A percentile compares a stretch with the other conserved stretches of the same genome.
Evolutionary conservation across 1,140 invertebrate species (phyloP).

Genomic region (Sycophila sp.): DNA sequence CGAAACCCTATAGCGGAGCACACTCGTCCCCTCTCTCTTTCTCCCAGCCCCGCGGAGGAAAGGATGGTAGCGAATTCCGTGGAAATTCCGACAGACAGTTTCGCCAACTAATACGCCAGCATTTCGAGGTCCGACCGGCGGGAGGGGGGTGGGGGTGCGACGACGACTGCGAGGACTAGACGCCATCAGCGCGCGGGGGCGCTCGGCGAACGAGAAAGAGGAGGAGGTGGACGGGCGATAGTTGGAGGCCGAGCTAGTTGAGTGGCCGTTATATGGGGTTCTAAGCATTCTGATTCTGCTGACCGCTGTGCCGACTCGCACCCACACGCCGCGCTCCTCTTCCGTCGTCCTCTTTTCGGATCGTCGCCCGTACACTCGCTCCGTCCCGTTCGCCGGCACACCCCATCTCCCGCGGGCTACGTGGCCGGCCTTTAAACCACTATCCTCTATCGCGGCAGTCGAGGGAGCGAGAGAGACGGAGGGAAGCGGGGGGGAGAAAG

Average conservation of each 20-base stretch:
- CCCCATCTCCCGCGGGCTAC: constrained; percentile 36
- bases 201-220: background rate
- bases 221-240: background rate
- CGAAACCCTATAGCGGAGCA: background rate
- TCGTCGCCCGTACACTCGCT: background rate
- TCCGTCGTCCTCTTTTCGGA: background rate
- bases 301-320: constrained; percentile 45
- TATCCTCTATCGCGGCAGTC: constrained; percentile 22
- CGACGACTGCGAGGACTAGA: constrained; percentile 1
- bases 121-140: background rate
- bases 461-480: background rate
- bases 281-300: constrained; percentile 61
- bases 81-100: constrained; percentile 34
- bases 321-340: background rate
- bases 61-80: constrained; percentile 8
- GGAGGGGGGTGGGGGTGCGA: background rate
- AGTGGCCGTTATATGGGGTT: constrained; percentile 57
- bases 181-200: background rate
- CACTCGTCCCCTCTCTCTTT: background rate
- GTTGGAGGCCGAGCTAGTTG: constrained; percentile 40
- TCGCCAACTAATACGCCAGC: constrained; percentile 33
- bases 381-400: background rate
- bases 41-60: background rate
- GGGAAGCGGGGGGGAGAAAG: background rate
- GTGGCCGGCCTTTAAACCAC: constrained; percentile 56